phyloP scores from a whole-genome alignment of 1,140 invertebrate species.

The Drosophila azteca region DNA sequence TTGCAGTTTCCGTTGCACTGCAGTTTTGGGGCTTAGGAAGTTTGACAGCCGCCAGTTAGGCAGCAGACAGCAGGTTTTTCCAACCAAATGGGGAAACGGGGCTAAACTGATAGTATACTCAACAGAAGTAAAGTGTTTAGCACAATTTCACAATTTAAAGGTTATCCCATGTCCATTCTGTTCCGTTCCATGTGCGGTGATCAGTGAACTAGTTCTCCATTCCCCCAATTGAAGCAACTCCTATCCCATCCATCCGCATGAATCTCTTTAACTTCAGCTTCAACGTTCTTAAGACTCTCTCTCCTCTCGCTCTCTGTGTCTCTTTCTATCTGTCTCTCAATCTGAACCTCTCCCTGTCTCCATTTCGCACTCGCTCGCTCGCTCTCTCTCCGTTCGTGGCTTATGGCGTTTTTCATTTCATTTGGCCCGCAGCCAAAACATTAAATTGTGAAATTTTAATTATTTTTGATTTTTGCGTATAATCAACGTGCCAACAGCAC shows the following conservation, averaged over 20 bases:
- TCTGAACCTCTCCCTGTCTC: no score
- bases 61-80: no score
- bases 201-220: conserved; percentile 10
- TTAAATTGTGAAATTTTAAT: conserved; percentile 83
- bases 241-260: no score
- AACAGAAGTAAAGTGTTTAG: no score
- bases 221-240: no score
- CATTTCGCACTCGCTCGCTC: no score
- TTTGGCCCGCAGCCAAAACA: conserved; percentile 72
- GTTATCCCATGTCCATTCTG: no score
- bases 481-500: conserved; percentile 77
- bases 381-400: conserved; percentile 14
- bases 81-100: no score
- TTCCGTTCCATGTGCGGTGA: background rate
- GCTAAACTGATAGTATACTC: no score
- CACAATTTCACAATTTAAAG: no score
- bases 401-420: conserved; percentile 52
- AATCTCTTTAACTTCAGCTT: conserved; percentile 29
- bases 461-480: conserved; percentile 83
- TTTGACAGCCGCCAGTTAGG: background rate
- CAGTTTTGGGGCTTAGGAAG: background rate
- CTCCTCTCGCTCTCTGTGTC: background rate
- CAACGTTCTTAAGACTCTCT: conserved; percentile 1
- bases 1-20: background rate
- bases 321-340: no score